Conservation (phyloP, 2,797 vertebrate species). For the Moxostoma hubbsi region DNA sequence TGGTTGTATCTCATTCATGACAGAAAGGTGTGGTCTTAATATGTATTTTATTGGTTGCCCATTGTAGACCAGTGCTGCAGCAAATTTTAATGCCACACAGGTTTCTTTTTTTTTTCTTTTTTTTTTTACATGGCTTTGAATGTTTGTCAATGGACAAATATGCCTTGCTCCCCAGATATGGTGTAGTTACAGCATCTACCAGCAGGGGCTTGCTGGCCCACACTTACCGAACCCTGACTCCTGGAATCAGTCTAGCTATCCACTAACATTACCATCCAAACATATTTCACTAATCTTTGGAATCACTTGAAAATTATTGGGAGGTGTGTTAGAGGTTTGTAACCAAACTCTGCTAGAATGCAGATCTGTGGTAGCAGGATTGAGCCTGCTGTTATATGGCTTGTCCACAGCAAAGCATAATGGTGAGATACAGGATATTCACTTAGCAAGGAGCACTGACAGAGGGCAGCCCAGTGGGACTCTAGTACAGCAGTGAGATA, state of each 20-base stretch:
- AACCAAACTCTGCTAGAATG: too few relatives aligned
- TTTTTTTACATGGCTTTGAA: too few relatives aligned
- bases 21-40: neutral
- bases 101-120: too few relatives aligned
- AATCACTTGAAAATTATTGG: neutral
- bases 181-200: too few relatives aligned
- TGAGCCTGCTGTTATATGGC: neutral
- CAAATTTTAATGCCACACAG: neutral
- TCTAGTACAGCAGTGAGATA: constrained; percentile 24
- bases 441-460: constrained; percentile 15
- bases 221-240: too few relatives aligned
- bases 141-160: too few relatives aligned
- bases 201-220: too few relatives aligned
- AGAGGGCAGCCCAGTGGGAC: constrained; percentile 32
- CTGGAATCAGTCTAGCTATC: neutral
- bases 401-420: constrained; percentile 1
- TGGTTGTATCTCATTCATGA: neutral
- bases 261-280: neutral
- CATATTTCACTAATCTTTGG: neutral
- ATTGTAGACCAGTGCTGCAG: neutral
- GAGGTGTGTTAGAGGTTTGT: neutral
- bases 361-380: too few relatives aligned
- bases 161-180: too few relatives aligned
- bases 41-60: neutral
- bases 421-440: neutral